Evolutionary conservation across 1,140 invertebrate genomes (phyloP).

Genomic region (Gerris buenoi): DNA sequence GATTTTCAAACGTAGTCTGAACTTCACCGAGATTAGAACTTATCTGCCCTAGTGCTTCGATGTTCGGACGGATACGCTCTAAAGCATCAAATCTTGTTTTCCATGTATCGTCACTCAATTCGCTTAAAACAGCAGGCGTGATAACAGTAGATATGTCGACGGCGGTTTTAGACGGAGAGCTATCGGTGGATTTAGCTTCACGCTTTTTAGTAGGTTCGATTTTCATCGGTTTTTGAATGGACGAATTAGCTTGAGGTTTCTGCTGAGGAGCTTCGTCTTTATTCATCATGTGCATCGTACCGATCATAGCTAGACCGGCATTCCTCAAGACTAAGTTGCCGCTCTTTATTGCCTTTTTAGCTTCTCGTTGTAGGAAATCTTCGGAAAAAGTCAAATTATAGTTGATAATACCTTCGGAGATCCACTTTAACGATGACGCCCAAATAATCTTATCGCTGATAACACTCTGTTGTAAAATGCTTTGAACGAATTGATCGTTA

Average conservation of each 20-base stretch:
- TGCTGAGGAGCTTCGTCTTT: neutral
- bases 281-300: neutral
- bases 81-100: slow-evolving; percentile 75
- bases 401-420: neutral
- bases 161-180: neutral
- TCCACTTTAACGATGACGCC: neutral
- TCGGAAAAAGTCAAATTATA: neutral
- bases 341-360: neutral
- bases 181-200: neutral
- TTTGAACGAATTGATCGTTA: neutral
- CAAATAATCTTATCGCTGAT: neutral
- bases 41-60: slow-evolving; percentile 61
- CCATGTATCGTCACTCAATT: slow-evolving; percentile 88
- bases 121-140: slow-evolving; percentile 41
- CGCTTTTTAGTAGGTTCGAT: too few species aligned
- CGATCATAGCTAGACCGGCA: slow-evolving; percentile 11
- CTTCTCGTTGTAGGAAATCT: neutral
- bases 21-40: slow-evolving; percentile 68
- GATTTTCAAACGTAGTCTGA: slow-evolving; percentile 52
- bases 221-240: neutral
- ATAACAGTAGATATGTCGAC: neutral
- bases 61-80: slow-evolving; percentile 57
- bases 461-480: neutral
- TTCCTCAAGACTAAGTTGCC: slow-evolving; percentile 3
- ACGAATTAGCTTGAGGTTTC: neutral